Evolutionary conservation across 2,888 invertebrate genomes (phyloP), one percentile per base, ranked within the genome.

Genomic region (Diloba caeruleocephala): DNA sequence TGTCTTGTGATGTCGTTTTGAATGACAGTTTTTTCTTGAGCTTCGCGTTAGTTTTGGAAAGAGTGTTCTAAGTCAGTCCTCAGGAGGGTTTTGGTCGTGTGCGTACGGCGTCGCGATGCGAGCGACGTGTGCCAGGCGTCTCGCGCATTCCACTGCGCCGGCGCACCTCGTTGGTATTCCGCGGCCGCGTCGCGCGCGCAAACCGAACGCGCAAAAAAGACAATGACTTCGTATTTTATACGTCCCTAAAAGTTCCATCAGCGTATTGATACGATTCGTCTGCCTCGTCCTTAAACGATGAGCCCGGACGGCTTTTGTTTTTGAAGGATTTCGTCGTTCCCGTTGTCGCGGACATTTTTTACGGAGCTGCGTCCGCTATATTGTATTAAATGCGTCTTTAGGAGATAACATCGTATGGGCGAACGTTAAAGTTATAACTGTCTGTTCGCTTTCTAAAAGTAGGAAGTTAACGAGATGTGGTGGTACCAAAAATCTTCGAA

Each of bases 201-300:
- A 82, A 84, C 82, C 56, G 75, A 81, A 82, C 88, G 82, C 83
- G 88, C 89, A 89, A 90, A 90, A 89, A 90, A 89, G 82, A 90
- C 90, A 89, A 90, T 88, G 88, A 87, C 86, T 87, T 77, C 82
- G 86, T 88, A 91, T 89, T 88, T 88, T 89, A 90, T 89, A 85
- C 82, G 87, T 85, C 84, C 85, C 85, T 86, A 89, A 91, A 90
- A 85, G 87, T 90, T 89, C 83, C 86, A 87, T 87, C 87, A 84
- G 82, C 79, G 87, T 79, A 88, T 88, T 82, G 90, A 87, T 87
- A 79, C 84, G 83, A 83, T 78, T 80, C 74, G 74, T 66, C 63
- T 59, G 74, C 53, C 77, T 74, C 80, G 79, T 79, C 81, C 79
- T 80, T 83, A 84, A 84, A 83, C 79, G 83, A 85, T 78, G 79